phyloP scores from a whole-genome alignment of 2,113 vertebrate species.

The Tapirus terrestris region DNA sequence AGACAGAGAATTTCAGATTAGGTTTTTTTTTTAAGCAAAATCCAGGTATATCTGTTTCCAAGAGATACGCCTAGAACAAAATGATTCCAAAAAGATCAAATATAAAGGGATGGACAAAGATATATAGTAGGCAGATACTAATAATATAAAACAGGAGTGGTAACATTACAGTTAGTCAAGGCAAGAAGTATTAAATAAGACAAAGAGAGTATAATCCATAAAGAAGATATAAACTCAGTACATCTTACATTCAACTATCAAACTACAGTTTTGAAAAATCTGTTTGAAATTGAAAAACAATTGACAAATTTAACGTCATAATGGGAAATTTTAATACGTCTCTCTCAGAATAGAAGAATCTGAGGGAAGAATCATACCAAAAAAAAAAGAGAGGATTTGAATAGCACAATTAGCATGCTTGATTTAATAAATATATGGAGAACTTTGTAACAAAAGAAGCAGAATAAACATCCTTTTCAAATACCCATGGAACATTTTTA shows the following conservation, averaged over 20 bases:
- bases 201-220: background rate
- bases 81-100: conserved; percentile 60
- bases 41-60: conserved; percentile 54
- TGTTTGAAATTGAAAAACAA: background rate
- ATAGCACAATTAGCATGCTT: conserved; percentile 4
- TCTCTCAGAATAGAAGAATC: background rate
- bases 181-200: conserved; percentile 11
- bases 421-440: conserved; percentile 52
- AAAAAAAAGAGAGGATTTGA: background rate
- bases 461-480: conserved; percentile 52
- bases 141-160: background rate
- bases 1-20: conserved; percentile 59
- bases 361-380: background rate
- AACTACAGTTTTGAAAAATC: background rate
- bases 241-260: background rate
- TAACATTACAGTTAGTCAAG: background rate
- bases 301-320: background rate
- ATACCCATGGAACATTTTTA: background rate
- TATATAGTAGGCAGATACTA: background rate
- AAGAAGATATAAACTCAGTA: background rate
- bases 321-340: background rate
- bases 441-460: conserved; percentile 29
- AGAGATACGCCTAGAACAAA: conserved; percentile 47
- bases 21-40: conserved; percentile 57
- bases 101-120: conserved; percentile 25